phyloP scores from a whole-genome alignment of 2,113 vertebrate species.

The Vanacampus margaritifer region DNA sequence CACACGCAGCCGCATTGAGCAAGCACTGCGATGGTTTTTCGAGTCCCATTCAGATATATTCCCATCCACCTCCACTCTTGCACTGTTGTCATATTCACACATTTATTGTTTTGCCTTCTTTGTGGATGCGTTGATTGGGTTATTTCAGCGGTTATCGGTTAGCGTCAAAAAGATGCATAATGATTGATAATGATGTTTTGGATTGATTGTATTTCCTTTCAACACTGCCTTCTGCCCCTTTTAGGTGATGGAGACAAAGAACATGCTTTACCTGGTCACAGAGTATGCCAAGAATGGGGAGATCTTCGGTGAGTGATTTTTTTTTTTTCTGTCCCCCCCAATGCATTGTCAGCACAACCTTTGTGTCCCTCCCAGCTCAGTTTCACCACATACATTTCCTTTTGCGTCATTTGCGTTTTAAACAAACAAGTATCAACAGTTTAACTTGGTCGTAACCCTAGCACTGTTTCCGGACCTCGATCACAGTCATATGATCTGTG shows the following conservation, averaged over 20 bases:
- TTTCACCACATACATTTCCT: constrained; percentile 5
- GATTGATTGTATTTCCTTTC: constrained; percentile 25
- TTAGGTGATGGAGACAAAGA: constrained; percentile 99
- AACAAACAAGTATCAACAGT: constrained; percentile 43
- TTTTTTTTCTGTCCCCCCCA: constrained; percentile 18
- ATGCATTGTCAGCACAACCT: constrained; percentile 13
- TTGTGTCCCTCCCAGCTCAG: constrained; percentile 7
- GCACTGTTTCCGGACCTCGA: constrained; percentile 3
- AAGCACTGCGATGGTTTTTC: constrained; percentile 46
- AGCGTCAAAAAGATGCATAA: not conserved
- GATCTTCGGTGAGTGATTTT: constrained; percentile 87
- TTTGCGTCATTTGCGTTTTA: constrained; percentile 17
- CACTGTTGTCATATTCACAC: constrained; percentile 51
- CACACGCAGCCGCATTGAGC: constrained; percentile 48
- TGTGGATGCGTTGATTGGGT: not conserved
- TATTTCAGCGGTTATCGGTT: not conserved
- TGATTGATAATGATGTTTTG: constrained; percentile 2
- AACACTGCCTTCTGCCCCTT: constrained; percentile 29
- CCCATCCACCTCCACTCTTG: constrained; percentile 54
- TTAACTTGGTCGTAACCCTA: constrained; percentile 24
- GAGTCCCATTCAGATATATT: constrained; percentile 58
- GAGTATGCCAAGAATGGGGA: constrained; percentile 98
- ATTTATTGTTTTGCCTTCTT: constrained; percentile 33
- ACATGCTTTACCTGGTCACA: constrained; percentile 97
- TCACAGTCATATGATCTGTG: constrained; percentile 45